A percentile compares a stretch with the other conserved stretches of the same genome.
Conservation (phyloP, 1,140 invertebrate genomes). For the Drosophila tropicalis region DNA sequence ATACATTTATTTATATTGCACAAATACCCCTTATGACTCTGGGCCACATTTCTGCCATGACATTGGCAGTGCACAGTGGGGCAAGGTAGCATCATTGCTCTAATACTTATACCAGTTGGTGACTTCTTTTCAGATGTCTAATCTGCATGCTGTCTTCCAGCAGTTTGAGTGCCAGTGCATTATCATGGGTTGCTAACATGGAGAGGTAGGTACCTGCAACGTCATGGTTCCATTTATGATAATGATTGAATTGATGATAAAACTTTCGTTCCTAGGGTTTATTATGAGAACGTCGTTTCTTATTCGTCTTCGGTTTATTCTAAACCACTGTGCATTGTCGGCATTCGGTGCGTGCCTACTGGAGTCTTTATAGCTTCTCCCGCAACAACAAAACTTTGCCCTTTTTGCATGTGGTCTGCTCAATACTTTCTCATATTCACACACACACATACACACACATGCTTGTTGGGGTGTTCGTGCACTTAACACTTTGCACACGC, state of each 20-base stretch:
- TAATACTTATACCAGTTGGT: too few relatives aligned
- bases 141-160: too few relatives aligned
- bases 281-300: too few relatives aligned
- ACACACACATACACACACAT: constrained; percentile 22
- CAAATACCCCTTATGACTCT: constrained; percentile 16
- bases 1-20: constrained; percentile 44
- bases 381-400: constrained; percentile 64
- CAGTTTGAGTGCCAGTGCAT: too few relatives aligned
- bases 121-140: too few relatives aligned
- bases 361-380: constrained; percentile 42
- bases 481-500: constrained; percentile 67
- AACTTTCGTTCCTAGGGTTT: too few relatives aligned
- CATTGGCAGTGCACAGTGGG: constrained; percentile 28
- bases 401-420: constrained; percentile 58
- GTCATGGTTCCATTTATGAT: too few relatives aligned
- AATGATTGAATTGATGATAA: too few relatives aligned
- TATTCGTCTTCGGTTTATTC: too few relatives aligned
- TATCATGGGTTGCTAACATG: too few relatives aligned
- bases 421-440: constrained; percentile 25
- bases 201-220: too few relatives aligned
- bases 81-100: too few relatives aligned
- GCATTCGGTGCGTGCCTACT: constrained; percentile 60
- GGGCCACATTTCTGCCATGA: constrained; percentile 48
- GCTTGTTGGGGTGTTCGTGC: constrained; percentile 26
- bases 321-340: constrained; percentile 45